Evolutionary conservation across 2,797 vertebrate genomes (phyloP), one percentile per base, ranked within the genome.

Genomic region (Heterohyrax brucei): DNA sequence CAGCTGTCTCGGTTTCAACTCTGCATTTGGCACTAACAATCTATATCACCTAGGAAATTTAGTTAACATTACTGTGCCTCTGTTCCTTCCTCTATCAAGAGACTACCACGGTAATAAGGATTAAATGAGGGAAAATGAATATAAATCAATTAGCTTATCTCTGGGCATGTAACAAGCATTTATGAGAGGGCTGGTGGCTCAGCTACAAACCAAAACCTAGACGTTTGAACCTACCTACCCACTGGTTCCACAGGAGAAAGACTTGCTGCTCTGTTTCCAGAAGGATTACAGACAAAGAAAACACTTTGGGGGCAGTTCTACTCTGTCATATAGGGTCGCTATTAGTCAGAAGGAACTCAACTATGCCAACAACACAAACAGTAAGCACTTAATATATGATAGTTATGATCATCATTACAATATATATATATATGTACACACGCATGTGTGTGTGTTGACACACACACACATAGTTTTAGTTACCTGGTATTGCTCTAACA

Each of bases 61-160:
- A 86, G 16, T 26, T 93, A 93, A 48, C 21, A 7, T 89, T 48
- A 89, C 48, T 84, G 14, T 56, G 50, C 30, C 73, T 96, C 33
- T 10, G 7, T 93, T 80, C 83, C 22, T 1, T 56, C 24, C 50
- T 77, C 46, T 84, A 28, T n/a, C 87, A 92, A 68, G 86, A 22
- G 3, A 46, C 59, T 48, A 89, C 28, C 4, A 84, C 30, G 78
- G 6, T 70, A 82, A 79, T 56, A 7, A 76, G n/a, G 2, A 76
- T n/a, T n/a, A 82, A 87, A 39, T 73, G 4, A 56, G 33, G 70
- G 92, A 79, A 61, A 46, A 76, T 10, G 8, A 44, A 90, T 26
- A 30, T 78, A 94, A 83, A 79, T 48, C 26, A 21, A 88, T 92
- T 61, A 72, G 18, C 10, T 91, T 77, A 53, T 91, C 77, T 95